These are phyloP conservation scores for Nycteola revayana DNA, from an alignment of 2,888 invertebrate species.

Conservation along the genomic window DNA sequence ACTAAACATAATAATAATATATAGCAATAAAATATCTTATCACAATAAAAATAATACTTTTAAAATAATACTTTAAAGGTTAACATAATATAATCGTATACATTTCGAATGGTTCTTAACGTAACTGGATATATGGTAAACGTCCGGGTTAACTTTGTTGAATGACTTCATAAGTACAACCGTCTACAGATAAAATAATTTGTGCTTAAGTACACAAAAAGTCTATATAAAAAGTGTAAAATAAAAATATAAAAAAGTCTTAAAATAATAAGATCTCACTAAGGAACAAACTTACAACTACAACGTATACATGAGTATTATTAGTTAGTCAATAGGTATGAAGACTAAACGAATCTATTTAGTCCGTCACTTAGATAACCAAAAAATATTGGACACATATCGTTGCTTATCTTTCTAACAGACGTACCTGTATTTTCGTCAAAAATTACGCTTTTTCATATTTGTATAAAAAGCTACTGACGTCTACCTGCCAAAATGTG, in stretches of 20 bases:
- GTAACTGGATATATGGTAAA: constrained; percentile 54
- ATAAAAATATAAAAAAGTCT: constrained; percentile 46
- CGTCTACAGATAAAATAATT: constrained; percentile 40
- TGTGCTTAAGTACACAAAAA: constrained; percentile 55
- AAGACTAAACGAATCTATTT: too few species aligned
- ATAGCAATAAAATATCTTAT: constrained; percentile 70
- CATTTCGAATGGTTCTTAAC: constrained; percentile 54
- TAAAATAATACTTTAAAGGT: constrained; percentile 74
- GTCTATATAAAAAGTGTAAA: constrained; percentile 41
- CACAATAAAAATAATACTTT: constrained; percentile 79
- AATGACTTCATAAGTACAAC: constrained; percentile 51
- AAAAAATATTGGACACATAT: too few species aligned
- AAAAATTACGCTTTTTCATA: too few species aligned
- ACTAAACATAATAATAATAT: constrained; percentile 63
- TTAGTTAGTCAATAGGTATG: constrained; percentile 67
- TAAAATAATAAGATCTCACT: constrained; percentile 69
- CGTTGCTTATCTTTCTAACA: too few species aligned
- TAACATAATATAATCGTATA: constrained; percentile 72
- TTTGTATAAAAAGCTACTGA: too few species aligned
- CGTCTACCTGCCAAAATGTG: too few species aligned
- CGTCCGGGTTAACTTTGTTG: constrained; percentile 25
- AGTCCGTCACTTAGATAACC: too few species aligned
- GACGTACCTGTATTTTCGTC: too few species aligned
- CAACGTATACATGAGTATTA: constrained; percentile 80
- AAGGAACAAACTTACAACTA: constrained; percentile 70